Evolutionary conservation across 2,797 vertebrate genomes (phyloP).

Genomic region (Takifugu ocellatus): DNA sequence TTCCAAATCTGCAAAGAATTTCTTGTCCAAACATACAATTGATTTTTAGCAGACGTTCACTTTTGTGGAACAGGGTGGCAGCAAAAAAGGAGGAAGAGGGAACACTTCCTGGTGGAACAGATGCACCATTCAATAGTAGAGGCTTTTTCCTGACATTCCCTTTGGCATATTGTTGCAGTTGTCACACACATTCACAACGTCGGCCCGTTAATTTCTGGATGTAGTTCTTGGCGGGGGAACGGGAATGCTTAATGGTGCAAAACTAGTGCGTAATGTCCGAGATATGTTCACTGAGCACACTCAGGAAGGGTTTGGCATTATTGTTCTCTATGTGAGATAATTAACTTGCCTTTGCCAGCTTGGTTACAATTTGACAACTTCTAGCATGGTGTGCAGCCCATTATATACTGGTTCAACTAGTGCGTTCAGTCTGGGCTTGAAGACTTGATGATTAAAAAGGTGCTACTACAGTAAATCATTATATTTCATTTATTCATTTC

Average conservation of each 20-base stretch:
- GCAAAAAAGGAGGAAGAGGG: conserved; percentile 36
- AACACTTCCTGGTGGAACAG: conserved; percentile 57
- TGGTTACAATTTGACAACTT: conserved; percentile 29
- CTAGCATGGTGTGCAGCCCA: neutral
- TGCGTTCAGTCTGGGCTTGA: neutral
- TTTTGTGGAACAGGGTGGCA: conserved; percentile 38
- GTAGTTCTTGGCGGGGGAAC: conserved; percentile 60
- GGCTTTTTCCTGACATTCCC: conserved; percentile 47
- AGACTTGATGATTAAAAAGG: neutral
- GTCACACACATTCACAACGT: conserved; percentile 45
- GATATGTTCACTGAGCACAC: conserved; percentile 61
- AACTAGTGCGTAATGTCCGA: conserved; percentile 68
- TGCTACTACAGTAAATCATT: neutral
- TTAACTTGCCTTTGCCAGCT: conserved; percentile 54
- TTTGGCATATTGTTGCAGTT: conserved; percentile 50
- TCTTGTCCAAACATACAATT: conserved; percentile 16
- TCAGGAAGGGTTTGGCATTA: conserved; percentile 69
- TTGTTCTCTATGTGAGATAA: conserved; percentile 61
- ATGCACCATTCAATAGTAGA: conserved; percentile 39
- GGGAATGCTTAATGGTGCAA: conserved; percentile 64
- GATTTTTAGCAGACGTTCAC: conserved; percentile 23
- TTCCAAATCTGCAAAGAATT: neutral
- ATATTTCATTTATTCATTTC: neutral
- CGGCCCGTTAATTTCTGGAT: conserved; percentile 65
- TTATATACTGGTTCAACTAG: conserved; percentile 17